phyloP scores from a whole-genome alignment of 2,888 invertebrate genomes.

The Embidobia sp. region DNA sequence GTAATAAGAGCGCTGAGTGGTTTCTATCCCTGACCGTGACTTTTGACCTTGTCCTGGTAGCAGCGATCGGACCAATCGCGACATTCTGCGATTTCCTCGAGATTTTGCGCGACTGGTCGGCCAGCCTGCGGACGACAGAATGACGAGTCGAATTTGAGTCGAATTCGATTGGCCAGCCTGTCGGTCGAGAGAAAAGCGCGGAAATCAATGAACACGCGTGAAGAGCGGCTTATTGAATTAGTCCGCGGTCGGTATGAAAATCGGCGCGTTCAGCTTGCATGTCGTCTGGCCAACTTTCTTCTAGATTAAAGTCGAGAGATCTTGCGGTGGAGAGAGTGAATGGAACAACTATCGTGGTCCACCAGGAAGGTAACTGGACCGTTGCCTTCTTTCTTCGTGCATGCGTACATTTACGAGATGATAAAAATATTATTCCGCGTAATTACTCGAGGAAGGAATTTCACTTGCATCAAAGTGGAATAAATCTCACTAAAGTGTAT shows the following conservation, averaged over 20 bases:
- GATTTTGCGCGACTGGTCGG: no score
- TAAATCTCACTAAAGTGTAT: conserved; percentile 16
- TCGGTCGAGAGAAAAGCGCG: not conserved
- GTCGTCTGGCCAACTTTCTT: conserved; percentile 53
- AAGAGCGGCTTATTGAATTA: not conserved
- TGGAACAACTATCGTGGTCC: conserved; percentile 44
- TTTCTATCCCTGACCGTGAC: conserved; percentile 9
- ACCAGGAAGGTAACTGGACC: conserved; percentile 52
- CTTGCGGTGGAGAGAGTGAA: conserved; percentile 52
- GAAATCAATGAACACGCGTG: conserved; percentile 13
- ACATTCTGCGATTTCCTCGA: not conserved
- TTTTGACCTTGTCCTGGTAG: conserved; percentile 14
- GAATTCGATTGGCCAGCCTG: no score
- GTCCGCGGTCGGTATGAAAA: conserved; percentile 24
- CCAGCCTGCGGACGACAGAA: no score
- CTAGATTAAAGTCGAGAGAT: conserved; percentile 52
- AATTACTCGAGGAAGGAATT: conserved; percentile 33
- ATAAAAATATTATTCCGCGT: conserved; percentile 33
- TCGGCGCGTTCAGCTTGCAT: conserved; percentile 18
- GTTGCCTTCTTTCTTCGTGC: conserved; percentile 34
- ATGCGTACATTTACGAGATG: not conserved
- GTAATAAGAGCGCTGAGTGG: not conserved
- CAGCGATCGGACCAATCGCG: not conserved
- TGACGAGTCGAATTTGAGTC: no score
- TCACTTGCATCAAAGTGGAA: conserved; percentile 41